phyloP scores from a whole-genome alignment of 37 sponge, comb jelly and placozoan species.

The Cliona cf. orientalis region DNA sequence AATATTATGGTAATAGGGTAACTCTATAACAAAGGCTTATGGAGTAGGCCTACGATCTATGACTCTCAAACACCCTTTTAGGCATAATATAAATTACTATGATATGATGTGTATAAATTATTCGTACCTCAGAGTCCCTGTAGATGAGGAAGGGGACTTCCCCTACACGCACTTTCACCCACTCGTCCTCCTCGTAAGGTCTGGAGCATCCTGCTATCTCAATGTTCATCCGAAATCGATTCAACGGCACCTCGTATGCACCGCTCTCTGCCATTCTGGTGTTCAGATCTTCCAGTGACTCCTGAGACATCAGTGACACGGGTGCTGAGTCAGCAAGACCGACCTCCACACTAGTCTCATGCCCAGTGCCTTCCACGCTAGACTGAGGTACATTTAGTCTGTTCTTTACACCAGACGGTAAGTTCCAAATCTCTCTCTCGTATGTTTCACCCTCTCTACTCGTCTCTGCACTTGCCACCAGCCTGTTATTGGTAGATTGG shows the following conservation, averaged over 20 bases:
- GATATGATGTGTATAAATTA: background rate
- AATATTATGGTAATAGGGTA: too few species aligned
- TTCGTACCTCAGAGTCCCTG: conserved; percentile 53
- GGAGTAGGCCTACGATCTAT: too few species aligned
- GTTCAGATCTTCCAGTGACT: conserved; percentile 81
- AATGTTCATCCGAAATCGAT: conserved; percentile 83
- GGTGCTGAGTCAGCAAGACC: conserved; percentile 74
- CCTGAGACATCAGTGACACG: conserved; percentile 61
- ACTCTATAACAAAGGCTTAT: too few species aligned
- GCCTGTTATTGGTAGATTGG: conserved; percentile 23
- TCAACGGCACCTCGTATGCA: conserved; percentile 60
- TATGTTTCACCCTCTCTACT: too few species aligned
- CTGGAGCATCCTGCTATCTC: conserved; percentile 67
- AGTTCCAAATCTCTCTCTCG: too few species aligned
- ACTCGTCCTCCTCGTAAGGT: conserved; percentile 82
- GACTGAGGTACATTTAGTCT: too few species aligned
- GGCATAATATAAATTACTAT: too few species aligned
- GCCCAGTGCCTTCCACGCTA: too few species aligned
- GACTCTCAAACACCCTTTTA: too few species aligned
- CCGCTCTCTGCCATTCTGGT: conserved; percentile 34
- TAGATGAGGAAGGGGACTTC: conserved; percentile 69
- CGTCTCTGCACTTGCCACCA: conserved; percentile 49
- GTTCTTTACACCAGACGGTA: too few species aligned
- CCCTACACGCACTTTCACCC: conserved; percentile 78
- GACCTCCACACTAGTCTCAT: conserved; percentile 43